These are phyloP conservation scores for Heloderma charlesbogerti DNA, from an alignment of 2,113 vertebrate genomes.

Conservation along the genomic window DNA sequence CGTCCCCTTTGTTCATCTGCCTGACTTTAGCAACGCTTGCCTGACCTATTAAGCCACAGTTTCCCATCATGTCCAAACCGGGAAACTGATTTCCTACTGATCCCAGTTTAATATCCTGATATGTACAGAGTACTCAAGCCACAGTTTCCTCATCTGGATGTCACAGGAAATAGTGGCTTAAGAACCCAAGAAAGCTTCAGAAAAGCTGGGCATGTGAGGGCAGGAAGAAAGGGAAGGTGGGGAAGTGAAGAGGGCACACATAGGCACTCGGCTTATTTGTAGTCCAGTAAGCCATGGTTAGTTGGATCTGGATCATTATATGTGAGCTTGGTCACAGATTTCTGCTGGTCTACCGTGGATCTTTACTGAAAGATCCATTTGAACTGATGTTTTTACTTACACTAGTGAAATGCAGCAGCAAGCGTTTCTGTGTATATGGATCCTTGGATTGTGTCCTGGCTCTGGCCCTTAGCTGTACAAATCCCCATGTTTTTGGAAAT, in stretches of 20 bases:
- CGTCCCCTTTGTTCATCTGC: neutral
- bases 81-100: neutral
- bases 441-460: neutral
- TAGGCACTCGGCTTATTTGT: neutral
- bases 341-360: neutral
- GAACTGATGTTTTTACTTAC: neutral
- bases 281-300: neutral
- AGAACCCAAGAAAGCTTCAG: neutral
- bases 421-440: neutral
- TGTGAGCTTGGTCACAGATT: neutral
- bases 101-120: neutral
- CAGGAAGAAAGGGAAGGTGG: neutral
- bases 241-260: no score
- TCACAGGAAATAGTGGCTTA: neutral
- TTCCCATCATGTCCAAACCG: neutral
- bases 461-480: neutral
- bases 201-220: neutral
- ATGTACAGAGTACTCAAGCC: neutral
- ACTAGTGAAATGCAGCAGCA: neutral
- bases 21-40: slow-evolving; percentile 1
- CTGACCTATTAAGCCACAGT: neutral
- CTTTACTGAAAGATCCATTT: neutral
- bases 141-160: neutral
- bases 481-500: neutral
- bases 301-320: neutral